A percentile compares a stretch with the other conserved stretches of the same genome.
These are phyloP conservation scores for Eudyptes chrysolophus DNA, from an alignment of 2,113 vertebrate genomes.

Conservation along the genomic window DNA sequence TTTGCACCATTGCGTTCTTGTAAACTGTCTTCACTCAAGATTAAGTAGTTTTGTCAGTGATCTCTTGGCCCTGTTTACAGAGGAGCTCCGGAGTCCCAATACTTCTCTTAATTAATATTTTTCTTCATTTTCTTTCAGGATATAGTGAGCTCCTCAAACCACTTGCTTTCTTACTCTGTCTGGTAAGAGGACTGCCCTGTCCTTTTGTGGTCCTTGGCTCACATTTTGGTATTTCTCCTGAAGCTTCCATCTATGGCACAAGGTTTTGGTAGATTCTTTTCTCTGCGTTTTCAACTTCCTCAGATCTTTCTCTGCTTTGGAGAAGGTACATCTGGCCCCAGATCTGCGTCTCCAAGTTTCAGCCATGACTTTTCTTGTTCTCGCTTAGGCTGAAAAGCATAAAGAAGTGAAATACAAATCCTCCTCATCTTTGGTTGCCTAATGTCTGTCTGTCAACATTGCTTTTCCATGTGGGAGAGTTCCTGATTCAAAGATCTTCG, in stretches of 20 bases:
- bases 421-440: not conserved
- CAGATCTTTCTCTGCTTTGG: not conserved
- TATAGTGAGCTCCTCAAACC: not conserved
- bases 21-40: not conserved
- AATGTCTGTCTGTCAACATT: not conserved
- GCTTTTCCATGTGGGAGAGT: not conserved
- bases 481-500: not conserved
- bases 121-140: not conserved
- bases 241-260: not conserved
- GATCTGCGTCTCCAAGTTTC: not conserved
- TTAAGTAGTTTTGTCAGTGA: not conserved
- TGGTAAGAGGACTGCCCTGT: not conserved
- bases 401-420: not conserved
- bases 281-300: not conserved
- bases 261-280: not conserved
- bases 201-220: not conserved
- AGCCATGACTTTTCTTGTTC: not conserved
- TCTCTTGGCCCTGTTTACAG: not conserved
- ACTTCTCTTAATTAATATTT: not conserved
- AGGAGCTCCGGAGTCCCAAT: not conserved
- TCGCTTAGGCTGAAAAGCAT: not conserved
- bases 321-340: not conserved
- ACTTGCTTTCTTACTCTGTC: not conserved
- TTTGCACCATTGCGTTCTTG: not conserved
- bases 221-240: not conserved